phyloP scores from a whole-genome alignment of 2,888 invertebrate species.

The Leucophenga maculata region DNA sequence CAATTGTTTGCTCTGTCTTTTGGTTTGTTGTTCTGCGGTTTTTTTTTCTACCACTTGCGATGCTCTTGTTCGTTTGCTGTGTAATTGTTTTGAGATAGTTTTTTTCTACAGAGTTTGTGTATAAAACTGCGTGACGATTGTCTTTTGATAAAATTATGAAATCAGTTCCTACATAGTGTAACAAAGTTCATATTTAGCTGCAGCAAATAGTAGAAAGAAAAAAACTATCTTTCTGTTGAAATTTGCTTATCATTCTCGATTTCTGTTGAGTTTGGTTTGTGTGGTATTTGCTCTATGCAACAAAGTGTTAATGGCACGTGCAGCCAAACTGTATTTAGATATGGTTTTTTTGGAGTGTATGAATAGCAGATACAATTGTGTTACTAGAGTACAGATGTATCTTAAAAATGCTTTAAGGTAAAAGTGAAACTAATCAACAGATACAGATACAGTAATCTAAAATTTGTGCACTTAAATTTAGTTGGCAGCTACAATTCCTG shows the following conservation, averaged over 20 bases:
- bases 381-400: too few relatives aligned
- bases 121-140: constrained; percentile 4
- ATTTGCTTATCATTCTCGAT: constrained; percentile 50
- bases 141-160: constrained; percentile 60
- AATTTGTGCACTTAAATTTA: too few relatives aligned
- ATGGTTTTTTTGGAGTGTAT: too few relatives aligned
- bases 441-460: too few relatives aligned
- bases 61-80: constrained; percentile 12
- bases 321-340: constrained; percentile 30
- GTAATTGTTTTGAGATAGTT: constrained; percentile 35
- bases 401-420: too few relatives aligned
- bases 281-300: constrained; percentile 37
- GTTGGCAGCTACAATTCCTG: too few relatives aligned
- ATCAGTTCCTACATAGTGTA: constrained; percentile 42
- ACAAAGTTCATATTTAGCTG: constrained; percentile 1
- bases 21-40: neutral
- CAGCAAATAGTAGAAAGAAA: neutral
- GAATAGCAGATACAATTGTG: too few relatives aligned
- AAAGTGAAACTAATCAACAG: too few relatives aligned
- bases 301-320: constrained; percentile 68
- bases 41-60: neutral
- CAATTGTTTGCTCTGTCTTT: neutral
- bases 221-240: constrained; percentile 50
- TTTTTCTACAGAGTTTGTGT: constrained; percentile 22
- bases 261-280: constrained; percentile 14